Evolutionary conservation across 2,888 invertebrate genomes (phyloP), one percentile per base, ranked within the genome.

Genomic region (Megastigmus dorsalis): DNA sequence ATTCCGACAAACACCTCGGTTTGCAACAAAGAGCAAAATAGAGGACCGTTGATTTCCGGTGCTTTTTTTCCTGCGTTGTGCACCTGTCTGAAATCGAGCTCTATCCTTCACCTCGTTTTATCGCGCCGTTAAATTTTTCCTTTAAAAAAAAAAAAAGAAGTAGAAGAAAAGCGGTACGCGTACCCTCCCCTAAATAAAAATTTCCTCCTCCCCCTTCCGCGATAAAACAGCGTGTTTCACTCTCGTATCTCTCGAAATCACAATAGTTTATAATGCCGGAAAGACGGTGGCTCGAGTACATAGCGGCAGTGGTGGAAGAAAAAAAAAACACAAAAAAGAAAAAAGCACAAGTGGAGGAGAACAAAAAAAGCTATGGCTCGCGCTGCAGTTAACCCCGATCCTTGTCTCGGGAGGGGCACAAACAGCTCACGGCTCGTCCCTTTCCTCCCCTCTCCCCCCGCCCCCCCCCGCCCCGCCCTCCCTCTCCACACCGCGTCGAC

Each of bases 321-420:
- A 38, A 54, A 38, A 33, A 36, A 45, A n/a, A 26, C 36, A 50
- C 26, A 52, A 43, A 28, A 36, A 45, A n/a, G 28, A 52, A 50
- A 38, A 52, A 43, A 28, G 1, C 10, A 52, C 3, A 28, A 26
- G 1, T 7, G 5, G 20, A 33, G 18, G 3, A n/a, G 15, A 45
- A n/a, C n/a, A n/a, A n/a, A n/a, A 55, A 43, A 50, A 41, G 26
- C 23, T 43, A 26, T 26, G 4, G n/a, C 33, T 15, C 18, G 15
- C 54, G 23, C 18, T 3, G 54, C 69, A 38, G 69, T 74, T 74
- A 74, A 74, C 67, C 76, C 23, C 74, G 72, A 77, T 75, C 66
- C 66, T 68, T 73, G 68, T 67, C 67, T 54, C 63, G 43, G 36
- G 68, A 50, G 50, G n/a, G 67, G 30, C 33, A 55, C 66, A 65